Base-by-base conservation (phyloP, 1,140 invertebrate genomes). In the Aphelenchoides fujianensis region DNA sequence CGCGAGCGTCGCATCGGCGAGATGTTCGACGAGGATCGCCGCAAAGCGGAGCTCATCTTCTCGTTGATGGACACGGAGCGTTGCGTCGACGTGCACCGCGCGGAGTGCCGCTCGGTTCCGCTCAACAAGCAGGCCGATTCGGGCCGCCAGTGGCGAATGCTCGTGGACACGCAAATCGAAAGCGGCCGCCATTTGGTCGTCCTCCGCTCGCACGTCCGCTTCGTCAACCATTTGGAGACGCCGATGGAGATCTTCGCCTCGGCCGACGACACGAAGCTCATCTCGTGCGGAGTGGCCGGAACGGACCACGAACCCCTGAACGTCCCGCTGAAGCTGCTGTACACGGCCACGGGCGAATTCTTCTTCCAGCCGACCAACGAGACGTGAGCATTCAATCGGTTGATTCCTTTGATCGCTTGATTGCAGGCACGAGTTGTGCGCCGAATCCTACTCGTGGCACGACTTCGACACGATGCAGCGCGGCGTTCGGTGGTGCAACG, bases 91-190 rank as follows among this genome's bases (percentile, higher is more conserved):
- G 90, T 97, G 37, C 88, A 91, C 35, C 89, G 92, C 74, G 92
- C 93, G 0, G 93, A 95, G 83, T 93, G 91, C 81, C 88, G 93
- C 48, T 92, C 91, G 83, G 96, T 95, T 83, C 87, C 89, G 3
- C 85, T 97, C 3, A 79, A 81, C 32, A 89, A 89, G 67, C 79
- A 86, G 31, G 86, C 89, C 71, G 87, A 88, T 67, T 85, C 87
- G 75, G 89, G 89, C 53, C 88, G 90, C 72, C 86, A 88, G 70
- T 91, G 90, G 88, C 90, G 91, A 0, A 87, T 95, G 41, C 89
- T 95, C 7, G 91, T 90, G 16, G 90, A 92, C 75, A 90, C 92
- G 3, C 84, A 87, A 37, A 88, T 91, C 1, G 86, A 89, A 61
- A 88, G 90, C 77, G 90, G 90, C 16, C 89, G 89, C 69, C 91